Evolutionary conservation across 2,888 invertebrate genomes (phyloP).

Genomic region (Parasteatoda lunata): DNA sequence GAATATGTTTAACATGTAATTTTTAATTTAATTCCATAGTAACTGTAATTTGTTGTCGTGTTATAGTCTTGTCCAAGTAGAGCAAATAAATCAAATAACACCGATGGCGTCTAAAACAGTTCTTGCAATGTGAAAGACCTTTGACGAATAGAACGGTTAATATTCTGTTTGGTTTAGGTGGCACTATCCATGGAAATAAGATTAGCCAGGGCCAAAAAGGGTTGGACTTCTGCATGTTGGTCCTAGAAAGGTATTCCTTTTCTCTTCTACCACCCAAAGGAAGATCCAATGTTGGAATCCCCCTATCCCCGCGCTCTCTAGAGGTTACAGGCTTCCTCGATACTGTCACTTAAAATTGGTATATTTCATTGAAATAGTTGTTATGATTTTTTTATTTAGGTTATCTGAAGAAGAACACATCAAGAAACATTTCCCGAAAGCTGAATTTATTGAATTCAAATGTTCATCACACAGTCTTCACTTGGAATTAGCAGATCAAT

Average conservation of each 20-base stretch:
- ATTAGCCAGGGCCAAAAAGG: too few relatives aligned
- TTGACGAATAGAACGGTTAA: too few relatives aligned
- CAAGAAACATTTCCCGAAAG: conserved; percentile 8
- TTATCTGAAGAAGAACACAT: not conserved
- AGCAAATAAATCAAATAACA: too few relatives aligned
- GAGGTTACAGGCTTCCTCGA: not conserved
- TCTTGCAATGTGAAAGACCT: too few relatives aligned
- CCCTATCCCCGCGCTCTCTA: not conserved
- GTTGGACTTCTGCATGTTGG: not conserved
- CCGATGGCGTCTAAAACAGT: too few relatives aligned
- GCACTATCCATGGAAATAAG: too few relatives aligned
- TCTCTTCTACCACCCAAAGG: not conserved
- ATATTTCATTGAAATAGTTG: not conserved
- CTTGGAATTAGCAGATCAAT: not conserved
- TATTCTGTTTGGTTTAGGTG: too few relatives aligned
- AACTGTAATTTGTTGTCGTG: too few relatives aligned
- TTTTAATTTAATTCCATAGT: too few relatives aligned
- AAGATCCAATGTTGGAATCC: not conserved
- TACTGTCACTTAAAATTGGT: not conserved
- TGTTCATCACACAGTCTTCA: conserved; percentile 2
- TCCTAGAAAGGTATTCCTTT: not conserved
- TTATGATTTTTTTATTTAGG: conserved; percentile 7
- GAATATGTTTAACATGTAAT: too few relatives aligned
- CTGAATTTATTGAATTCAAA: conserved; percentile 7
- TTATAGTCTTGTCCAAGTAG: too few relatives aligned